Evolutionary conservation across 2,888 invertebrate species (phyloP).

Genomic region (Sympetrum striolatum): DNA sequence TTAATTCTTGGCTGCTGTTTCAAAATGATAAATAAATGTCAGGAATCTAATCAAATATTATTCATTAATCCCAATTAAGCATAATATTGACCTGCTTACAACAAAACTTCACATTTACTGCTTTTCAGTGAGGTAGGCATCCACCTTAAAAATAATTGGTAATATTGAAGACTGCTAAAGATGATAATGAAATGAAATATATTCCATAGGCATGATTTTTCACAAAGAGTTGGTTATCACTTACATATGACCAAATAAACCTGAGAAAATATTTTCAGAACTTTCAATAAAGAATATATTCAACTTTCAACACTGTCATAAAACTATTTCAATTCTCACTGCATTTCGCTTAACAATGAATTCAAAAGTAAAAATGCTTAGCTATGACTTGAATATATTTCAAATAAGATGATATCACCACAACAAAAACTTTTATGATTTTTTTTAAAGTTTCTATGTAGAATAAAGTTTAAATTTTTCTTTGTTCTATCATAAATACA

Average conservation of each 20-base stretch:
- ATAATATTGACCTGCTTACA: not conserved
- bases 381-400: too few species aligned
- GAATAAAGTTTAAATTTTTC: too few species aligned
- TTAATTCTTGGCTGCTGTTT: not conserved
- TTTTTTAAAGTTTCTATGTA: too few species aligned
- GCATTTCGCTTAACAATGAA: not conserved
- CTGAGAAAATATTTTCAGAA: not conserved
- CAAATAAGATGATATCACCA: too few species aligned
- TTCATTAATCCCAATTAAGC: not conserved
- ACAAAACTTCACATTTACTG: not conserved
- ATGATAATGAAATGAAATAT: not conserved
- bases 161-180: not conserved
- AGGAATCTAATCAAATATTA: not conserved
- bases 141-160: not conserved
- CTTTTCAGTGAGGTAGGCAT: constrained; percentile 9
- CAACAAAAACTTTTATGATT: too few species aligned
- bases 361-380: not conserved
- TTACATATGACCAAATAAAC: not conserved
- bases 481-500: too few species aligned
- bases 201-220: not conserved
- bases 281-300: not conserved
- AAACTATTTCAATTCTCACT: not conserved
- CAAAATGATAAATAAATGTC: not conserved
- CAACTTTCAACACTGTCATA: not conserved
- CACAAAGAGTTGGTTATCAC: not conserved